These are phyloP conservation scores for Campylomormyrus tamandua DNA, from an alignment of 2,113 vertebrate species.

Conservation along the genomic window DNA sequence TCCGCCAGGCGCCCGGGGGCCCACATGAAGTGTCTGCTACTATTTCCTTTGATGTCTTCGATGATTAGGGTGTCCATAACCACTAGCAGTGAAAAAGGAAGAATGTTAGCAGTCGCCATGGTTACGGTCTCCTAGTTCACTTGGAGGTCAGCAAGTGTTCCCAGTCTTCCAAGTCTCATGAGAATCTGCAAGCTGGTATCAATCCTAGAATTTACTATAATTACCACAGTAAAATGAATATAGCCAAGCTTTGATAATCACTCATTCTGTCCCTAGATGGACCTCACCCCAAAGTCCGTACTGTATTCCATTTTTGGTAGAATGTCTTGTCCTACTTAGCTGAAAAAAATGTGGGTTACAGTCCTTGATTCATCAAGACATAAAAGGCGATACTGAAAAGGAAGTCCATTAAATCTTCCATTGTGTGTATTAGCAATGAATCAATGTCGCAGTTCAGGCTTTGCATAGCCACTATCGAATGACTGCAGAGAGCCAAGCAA, in stretches of 20 bases:
- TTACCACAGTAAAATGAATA: not conserved
- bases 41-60: constrained; percentile 54
- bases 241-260: not conserved
- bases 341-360: constrained; percentile 24
- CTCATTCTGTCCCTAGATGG: not conserved
- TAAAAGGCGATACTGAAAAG: constrained; percentile 21
- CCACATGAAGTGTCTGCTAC: constrained; percentile 31
- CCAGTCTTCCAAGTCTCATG: constrained; percentile 1
- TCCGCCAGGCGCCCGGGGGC: not conserved
- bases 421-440: constrained; percentile 4
- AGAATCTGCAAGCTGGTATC: not conserved
- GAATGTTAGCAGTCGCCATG: constrained; percentile 45
- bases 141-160: constrained; percentile 50
- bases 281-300: not conserved
- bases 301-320: not conserved
- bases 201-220: not conserved
- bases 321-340: not conserved
- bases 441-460: constrained; percentile 1
- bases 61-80: constrained; percentile 52
- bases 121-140: constrained; percentile 46
- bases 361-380: not conserved
- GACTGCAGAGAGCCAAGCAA: not conserved
- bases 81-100: constrained; percentile 46
- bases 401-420: constrained; percentile 11
- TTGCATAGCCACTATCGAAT: constrained; percentile 14